phyloP scores from a whole-genome alignment of 1,140 invertebrate genomes.

The Euwallacea fornicatus region DNA sequence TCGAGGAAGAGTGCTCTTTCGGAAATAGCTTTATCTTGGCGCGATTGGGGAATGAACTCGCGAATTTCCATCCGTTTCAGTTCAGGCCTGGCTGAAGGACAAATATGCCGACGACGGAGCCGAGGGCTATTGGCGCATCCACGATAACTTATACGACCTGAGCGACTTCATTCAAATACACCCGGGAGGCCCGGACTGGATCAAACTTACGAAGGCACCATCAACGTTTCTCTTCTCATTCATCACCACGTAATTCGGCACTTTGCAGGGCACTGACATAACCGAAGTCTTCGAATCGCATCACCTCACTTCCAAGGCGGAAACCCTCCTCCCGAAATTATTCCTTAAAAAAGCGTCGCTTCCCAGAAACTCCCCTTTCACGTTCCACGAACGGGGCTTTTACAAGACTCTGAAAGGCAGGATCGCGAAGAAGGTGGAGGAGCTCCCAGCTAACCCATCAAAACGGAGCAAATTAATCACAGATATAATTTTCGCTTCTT shows the following conservation, averaged over 20 bases:
- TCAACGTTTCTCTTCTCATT: not conserved
- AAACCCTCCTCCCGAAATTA: constrained; percentile 62
- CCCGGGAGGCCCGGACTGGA: constrained; percentile 80
- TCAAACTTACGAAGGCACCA: constrained; percentile 65
- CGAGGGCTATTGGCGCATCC: constrained; percentile 76
- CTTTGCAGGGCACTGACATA: constrained; percentile 66
- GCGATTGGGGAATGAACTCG: not conserved
- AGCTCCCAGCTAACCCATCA: constrained; percentile 44
- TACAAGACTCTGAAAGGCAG: constrained; percentile 64
- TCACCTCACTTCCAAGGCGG: constrained; percentile 58
- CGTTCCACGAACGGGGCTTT: constrained; percentile 68
- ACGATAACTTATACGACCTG: constrained; percentile 76
- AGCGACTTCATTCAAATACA: constrained; percentile 67
- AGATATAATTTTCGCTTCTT: constrained; percentile 58
- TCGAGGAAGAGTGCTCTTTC: not conserved
- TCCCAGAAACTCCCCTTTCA: constrained; percentile 63
- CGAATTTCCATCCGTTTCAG: constrained; percentile 5
- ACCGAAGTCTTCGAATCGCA: constrained; percentile 71
- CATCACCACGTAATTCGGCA: not conserved
- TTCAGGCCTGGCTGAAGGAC: constrained; percentile 61
- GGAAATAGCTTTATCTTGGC: not conserved
- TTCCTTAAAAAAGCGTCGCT: constrained; percentile 58
- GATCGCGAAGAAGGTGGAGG: constrained; percentile 50
- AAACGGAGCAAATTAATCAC: constrained; percentile 57
- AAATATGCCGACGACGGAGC: constrained; percentile 71